These are phyloP conservation scores for Toxostoma redivivum DNA, from an alignment of 2,113 vertebrate genomes.

Conservation along the genomic window DNA sequence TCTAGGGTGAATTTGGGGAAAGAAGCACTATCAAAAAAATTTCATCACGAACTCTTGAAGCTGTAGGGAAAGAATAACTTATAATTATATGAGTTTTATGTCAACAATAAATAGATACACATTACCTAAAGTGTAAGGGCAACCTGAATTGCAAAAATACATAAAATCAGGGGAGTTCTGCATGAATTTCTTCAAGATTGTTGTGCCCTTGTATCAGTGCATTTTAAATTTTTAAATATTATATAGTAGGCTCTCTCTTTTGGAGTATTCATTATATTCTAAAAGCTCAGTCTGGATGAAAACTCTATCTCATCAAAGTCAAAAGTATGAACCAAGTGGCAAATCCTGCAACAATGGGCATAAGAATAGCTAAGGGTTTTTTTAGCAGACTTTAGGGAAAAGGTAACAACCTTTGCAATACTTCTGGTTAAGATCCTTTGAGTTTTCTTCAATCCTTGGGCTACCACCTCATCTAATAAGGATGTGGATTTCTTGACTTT, in stretches of 20 bases:
- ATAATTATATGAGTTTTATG: neutral
- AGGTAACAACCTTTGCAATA: neutral
- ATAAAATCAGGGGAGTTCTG: neutral
- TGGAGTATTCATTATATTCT: neutral
- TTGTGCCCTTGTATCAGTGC: neutral
- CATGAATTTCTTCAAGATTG: neutral
- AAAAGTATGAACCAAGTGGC: neutral
- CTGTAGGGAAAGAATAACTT: neutral
- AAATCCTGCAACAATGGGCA: neutral
- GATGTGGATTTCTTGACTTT: neutral
- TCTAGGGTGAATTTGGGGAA: neutral
- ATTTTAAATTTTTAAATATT: neutral
- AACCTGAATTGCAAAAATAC: neutral
- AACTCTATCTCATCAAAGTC: neutral
- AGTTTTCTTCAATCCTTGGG: neutral
- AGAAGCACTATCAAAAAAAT: neutral
- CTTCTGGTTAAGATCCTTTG: neutral
- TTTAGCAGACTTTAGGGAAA: neutral
- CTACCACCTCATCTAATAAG: neutral
- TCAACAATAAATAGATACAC: neutral
- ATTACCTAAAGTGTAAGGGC: neutral
- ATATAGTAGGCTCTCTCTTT: neutral
- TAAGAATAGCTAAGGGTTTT: fast-evolving
- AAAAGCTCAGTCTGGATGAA: neutral
- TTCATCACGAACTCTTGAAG: neutral